These are phyloP conservation scores for Phallusia fumigata DNA, from an alignment of 23 tunicate genomes.

Conservation along the genomic window DNA sequence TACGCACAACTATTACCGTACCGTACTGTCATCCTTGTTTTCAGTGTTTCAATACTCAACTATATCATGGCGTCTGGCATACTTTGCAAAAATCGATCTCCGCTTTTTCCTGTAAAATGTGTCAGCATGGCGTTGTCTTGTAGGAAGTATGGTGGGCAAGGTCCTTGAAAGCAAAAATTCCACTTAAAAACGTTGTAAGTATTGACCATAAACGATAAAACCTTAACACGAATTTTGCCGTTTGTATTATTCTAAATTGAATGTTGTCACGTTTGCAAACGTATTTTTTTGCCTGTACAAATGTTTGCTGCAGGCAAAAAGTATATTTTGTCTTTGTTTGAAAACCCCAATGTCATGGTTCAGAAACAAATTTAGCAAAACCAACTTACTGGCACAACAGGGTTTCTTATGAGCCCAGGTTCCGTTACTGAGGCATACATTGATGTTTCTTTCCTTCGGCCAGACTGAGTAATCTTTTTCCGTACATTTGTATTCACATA, in stretches of 20 bases:
- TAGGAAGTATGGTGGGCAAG: not conserved
- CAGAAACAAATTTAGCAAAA: not conserved
- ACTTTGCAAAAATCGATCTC: not conserved
- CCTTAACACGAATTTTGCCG: not conserved
- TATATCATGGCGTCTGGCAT: not conserved
- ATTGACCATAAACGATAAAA: not conserved
- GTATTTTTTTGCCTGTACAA: too few relatives aligned
- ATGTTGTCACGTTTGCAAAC: too few relatives aligned
- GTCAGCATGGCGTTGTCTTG: not conserved
- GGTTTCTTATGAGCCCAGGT: not conserved
- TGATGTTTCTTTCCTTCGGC: not conserved
- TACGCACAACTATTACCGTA: too few relatives aligned
- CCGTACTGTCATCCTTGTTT: too few relatives aligned
- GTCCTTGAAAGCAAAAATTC: too few relatives aligned
- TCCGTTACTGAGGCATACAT: not conserved
- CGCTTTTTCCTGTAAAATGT: not conserved
- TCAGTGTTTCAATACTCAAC: too few relatives aligned
- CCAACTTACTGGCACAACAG: too few relatives aligned
- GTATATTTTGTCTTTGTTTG: too few relatives aligned
- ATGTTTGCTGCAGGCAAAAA: too few relatives aligned
- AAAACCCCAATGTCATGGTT: too few relatives aligned
- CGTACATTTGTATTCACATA: not conserved
- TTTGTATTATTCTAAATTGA: too few relatives aligned
- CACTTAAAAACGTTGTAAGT: too few relatives aligned
- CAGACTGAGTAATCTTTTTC: not conserved